phyloP scores from a whole-genome alignment of 2,888 invertebrate genomes.

The Drosophila phalerata region DNA sequence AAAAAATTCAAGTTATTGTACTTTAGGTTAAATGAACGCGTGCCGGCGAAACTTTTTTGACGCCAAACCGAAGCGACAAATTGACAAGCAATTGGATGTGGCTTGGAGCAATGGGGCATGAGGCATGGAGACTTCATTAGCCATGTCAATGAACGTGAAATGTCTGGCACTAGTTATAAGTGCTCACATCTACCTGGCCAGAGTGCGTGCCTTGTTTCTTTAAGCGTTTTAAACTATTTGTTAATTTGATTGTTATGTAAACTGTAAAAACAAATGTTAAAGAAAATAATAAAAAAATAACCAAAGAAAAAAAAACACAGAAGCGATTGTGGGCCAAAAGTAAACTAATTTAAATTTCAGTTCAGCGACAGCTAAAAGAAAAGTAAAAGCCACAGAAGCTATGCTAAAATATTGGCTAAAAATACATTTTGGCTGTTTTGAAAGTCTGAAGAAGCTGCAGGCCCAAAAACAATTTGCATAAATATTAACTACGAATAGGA shows the following conservation, averaged over 20 bases:
- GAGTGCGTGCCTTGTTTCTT: conserved; percentile 64
- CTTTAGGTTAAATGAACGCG: conserved; percentile 65
- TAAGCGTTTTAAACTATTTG: conserved; percentile 50
- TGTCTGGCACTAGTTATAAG: conserved; percentile 35
- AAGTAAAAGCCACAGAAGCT: conserved; percentile 74
- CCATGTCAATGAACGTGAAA: conserved; percentile 78
- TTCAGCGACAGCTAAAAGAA: conserved; percentile 56
- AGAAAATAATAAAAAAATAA: conserved; percentile 15
- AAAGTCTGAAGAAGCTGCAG: conserved; percentile 59
- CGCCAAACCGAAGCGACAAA: conserved; percentile 39
- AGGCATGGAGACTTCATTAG: conserved; percentile 23
- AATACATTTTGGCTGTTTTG: conserved; percentile 65
- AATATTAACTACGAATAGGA: conserved; percentile 34
- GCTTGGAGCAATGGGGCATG: conserved; percentile 11
- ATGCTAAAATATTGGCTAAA: conserved; percentile 69
- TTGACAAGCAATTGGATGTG: conserved; percentile 23
- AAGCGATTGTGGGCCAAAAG: conserved; percentile 49
- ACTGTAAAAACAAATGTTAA: conserved; percentile 23
- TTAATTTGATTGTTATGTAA: conserved; percentile 68
- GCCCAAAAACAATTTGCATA: conserved; percentile 68
- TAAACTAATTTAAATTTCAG: conserved; percentile 77
- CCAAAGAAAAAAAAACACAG: conserved; percentile 31
- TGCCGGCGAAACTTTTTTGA: conserved; percentile 69
- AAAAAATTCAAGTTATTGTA: conserved; percentile 49
- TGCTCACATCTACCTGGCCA: conserved; percentile 14